phyloP scores from a whole-genome alignment of 2,113 vertebrate species.

The Phainopepla nitens region DNA sequence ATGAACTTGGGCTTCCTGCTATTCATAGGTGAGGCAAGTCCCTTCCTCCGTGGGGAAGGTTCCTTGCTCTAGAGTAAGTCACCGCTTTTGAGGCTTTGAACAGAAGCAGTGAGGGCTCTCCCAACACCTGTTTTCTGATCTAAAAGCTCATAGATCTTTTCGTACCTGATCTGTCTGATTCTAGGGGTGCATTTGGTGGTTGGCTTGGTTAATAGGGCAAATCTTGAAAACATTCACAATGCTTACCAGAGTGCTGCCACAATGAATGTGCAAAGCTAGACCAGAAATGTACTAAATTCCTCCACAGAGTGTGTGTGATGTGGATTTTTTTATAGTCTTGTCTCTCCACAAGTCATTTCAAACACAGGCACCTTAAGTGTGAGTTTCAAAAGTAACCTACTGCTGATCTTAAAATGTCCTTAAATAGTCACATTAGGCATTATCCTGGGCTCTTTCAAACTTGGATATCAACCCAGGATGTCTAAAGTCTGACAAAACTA shows the following conservation, averaged over 20 bases:
- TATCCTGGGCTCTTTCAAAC: not conserved
- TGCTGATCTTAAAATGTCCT: constrained; percentile 8
- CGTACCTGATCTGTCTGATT: not conserved
- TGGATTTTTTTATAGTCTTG: not conserved
- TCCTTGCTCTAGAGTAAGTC: not conserved
- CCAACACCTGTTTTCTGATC: not conserved
- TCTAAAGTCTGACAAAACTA: not conserved
- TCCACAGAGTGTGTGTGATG: not conserved
- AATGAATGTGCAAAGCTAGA: not conserved
- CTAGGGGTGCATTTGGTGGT: not conserved
- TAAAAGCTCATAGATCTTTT: not conserved
- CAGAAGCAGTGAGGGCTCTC: not conserved
- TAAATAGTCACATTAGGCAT: not conserved
- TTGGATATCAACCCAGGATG: not conserved
- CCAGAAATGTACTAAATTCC: not conserved
- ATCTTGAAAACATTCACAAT: not conserved
- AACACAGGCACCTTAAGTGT: not conserved
- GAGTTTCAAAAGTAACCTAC: constrained; percentile 3
- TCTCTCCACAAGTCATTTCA: not conserved
- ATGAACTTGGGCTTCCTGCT: not conserved
- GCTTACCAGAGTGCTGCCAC: not conserved
- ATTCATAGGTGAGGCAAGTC: not conserved
- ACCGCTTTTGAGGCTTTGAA: not conserved
- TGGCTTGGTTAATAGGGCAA: not conserved
- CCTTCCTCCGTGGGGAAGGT: not conserved